These are phyloP conservation scores for Pangasius krempfi DNA, from an alignment of 2,797 vertebrate genomes.

Conservation along the genomic window DNA sequence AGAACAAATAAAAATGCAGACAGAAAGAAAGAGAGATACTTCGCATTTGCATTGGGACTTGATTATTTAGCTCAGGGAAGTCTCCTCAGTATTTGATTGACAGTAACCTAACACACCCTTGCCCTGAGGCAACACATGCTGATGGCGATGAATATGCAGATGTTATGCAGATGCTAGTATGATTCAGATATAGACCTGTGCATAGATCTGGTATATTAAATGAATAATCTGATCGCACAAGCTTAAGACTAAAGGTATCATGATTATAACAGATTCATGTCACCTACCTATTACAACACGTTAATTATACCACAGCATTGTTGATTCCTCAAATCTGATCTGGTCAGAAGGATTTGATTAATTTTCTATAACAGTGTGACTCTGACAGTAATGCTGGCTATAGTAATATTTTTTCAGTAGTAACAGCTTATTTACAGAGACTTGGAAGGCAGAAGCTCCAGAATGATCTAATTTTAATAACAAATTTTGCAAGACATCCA, in stretches of 20 bases:
- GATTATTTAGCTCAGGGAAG: neutral
- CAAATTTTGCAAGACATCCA: conserved; percentile 6
- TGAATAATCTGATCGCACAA: neutral
- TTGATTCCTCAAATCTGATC: neutral
- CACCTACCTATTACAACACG: neutral
- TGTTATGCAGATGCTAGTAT: neutral
- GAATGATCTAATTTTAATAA: neutral
- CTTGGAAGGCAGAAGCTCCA: neutral
- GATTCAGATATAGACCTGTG: neutral
- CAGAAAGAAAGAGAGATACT: neutral
- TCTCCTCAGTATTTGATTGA: conserved; percentile 23
- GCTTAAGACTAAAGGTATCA: neutral
- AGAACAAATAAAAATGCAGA: neutral
- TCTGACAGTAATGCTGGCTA: neutral
- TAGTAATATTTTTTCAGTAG: neutral
- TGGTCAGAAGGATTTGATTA: neutral
- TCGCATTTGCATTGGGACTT: neutral
- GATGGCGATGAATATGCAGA: conserved; percentile 29
- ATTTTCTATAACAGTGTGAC: neutral
- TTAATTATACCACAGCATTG: neutral
- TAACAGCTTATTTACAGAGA: neutral
- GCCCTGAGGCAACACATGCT: conserved; percentile 23
- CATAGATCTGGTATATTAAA: neutral
- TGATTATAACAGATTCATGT: neutral
- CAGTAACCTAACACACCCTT: conserved; percentile 3